Conservation (phyloP, 1,140 invertebrate species). For the Meteorus sp. region DNA sequence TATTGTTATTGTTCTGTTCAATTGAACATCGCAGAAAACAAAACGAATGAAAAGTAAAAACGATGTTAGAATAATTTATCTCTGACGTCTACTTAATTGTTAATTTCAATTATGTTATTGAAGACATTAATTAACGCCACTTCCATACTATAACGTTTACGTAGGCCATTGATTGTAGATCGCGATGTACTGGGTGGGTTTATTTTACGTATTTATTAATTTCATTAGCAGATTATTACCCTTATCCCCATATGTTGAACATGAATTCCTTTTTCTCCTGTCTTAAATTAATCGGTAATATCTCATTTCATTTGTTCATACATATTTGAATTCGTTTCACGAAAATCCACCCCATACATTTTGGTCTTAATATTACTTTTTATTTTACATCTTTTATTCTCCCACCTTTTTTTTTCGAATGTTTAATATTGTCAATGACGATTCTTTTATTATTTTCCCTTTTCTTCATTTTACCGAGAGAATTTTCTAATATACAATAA, state of each 20-base stretch:
- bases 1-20: too few relatives aligned
- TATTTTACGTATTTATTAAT: slow-evolving; percentile 14
- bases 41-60: too few relatives aligned
- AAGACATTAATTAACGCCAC: slow-evolving; percentile 39
- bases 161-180: slow-evolving; percentile 45
- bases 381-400: slow-evolving; percentile 29
- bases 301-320: slow-evolving; percentile 13
- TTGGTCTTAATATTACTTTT: slow-evolving; percentile 26
- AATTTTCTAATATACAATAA: too few relatives aligned
- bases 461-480: slow-evolving; percentile 26
- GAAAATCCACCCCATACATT: slow-evolving; percentile 23
- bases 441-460: slow-evolving; percentile 18
- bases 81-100: slow-evolving; percentile 27
- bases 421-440: slow-evolving; percentile 41
- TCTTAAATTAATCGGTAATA: neutral
- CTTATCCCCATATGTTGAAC: slow-evolving; percentile 19
- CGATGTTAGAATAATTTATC: neutral
- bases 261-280: slow-evolving; percentile 10
- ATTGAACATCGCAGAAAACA: too few relatives aligned
- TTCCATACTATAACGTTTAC: slow-evolving; percentile 35
- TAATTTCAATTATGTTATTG: slow-evolving; percentile 33
- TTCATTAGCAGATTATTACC: slow-evolving; percentile 12
- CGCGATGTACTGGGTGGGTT: slow-evolving; percentile 27
- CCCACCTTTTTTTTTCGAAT: too few relatives aligned
- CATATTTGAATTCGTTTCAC: neutral